Evolutionary conservation across 2,888 invertebrate genomes (phyloP).

Genomic region (Tenthredo livida): DNA sequence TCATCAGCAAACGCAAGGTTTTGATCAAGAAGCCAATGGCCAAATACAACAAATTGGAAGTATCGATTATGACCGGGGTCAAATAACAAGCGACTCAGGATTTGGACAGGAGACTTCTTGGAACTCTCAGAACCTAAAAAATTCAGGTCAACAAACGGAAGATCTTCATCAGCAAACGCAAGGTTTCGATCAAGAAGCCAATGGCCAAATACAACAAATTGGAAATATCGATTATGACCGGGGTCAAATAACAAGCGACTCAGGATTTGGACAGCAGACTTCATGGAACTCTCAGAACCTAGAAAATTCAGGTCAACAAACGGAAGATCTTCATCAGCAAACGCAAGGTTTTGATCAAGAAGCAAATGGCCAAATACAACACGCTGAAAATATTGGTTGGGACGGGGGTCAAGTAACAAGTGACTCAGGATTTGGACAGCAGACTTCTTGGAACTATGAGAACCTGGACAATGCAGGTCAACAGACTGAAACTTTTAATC

Average conservation of each 20-base stretch:
- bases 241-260: slow-evolving; percentile 51
- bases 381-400: slow-evolving; percentile 56
- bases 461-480: slow-evolving; percentile 62
- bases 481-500: slow-evolving; percentile 50
- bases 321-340: slow-evolving; percentile 20
- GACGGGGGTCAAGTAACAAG: slow-evolving; percentile 54
- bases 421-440: slow-evolving; percentile 58
- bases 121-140: slow-evolving; percentile 59
- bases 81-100: slow-evolving; percentile 55
- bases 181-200: slow-evolving; percentile 61
- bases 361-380: slow-evolving; percentile 69
- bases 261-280: slow-evolving; percentile 59
- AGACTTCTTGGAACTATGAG: slow-evolving; percentile 53
- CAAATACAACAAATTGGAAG: slow-evolving; percentile 63
- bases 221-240: slow-evolving; percentile 56
- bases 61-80: slow-evolving; percentile 54
- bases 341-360: slow-evolving; percentile 58
- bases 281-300: slow-evolving; percentile 53
- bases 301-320: slow-evolving; percentile 61
- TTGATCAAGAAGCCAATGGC: slow-evolving; percentile 66
- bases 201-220: slow-evolving; percentile 68
- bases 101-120: slow-evolving; percentile 58
- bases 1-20: slow-evolving; percentile 54
- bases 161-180: slow-evolving; percentile 42
- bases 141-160: slow-evolving; percentile 56